Conservation (phyloP, 2,113 vertebrate genomes). For the Nothobranchius kuhntae region DNA sequence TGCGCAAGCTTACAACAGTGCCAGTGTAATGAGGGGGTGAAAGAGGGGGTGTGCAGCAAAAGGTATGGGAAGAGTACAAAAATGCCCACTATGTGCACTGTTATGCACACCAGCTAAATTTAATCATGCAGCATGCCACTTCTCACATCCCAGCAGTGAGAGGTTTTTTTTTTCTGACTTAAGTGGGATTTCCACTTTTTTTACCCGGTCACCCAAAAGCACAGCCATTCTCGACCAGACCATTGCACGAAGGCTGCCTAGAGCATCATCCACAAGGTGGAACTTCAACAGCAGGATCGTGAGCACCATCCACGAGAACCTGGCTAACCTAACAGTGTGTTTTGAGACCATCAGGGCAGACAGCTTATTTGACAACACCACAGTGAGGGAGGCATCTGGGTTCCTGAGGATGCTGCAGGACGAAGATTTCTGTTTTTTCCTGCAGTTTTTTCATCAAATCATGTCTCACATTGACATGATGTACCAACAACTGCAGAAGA, state of each 20-base stretch:
- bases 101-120: constrained; percentile 23
- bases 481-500: not conserved
- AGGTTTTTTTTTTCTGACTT: too few relatives aligned
- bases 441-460: not conserved
- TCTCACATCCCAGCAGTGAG: not conserved
- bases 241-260: too few relatives aligned
- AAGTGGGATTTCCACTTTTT: too few relatives aligned
- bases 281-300: too few relatives aligned
- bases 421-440: not conserved
- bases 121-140: not conserved
- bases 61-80: not conserved
- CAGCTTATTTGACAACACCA: not conserved
- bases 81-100: constrained; percentile 27
- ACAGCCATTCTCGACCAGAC: too few relatives aligned
- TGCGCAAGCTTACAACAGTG: not conserved
- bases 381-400: not conserved
- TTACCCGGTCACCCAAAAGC: too few relatives aligned
- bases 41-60: too few relatives aligned
- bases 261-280: too few relatives aligned
- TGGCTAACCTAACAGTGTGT: not conserved
- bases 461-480: not conserved
- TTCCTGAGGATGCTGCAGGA: not conserved
- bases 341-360: not conserved
- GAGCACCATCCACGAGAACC: not conserved
- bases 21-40: not conserved